A percentile compares a stretch with the other conserved stretches of the same genome.
phyloP scores from a whole-genome alignment of 2,797 vertebrate species.

The Myripristis jacobus region DNA sequence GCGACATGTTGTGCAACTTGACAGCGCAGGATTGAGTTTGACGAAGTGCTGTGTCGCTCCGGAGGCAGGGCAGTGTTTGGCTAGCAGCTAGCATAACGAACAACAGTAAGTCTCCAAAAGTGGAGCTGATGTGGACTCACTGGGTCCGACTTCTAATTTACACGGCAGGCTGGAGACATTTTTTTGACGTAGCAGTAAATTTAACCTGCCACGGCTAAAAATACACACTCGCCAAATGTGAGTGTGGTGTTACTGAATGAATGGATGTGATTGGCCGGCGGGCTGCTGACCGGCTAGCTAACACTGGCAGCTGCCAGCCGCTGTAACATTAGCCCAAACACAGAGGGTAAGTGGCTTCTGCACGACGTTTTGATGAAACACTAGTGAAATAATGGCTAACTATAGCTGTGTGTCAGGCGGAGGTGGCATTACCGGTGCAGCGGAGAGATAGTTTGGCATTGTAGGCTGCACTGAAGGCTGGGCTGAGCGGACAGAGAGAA shows the following conservation, averaged over 20 bases:
- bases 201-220: slow-evolving; percentile 59
- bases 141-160: background rate
- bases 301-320: slow-evolving; percentile 43
- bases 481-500: too few species aligned
- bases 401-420: background rate
- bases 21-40: slow-evolving; percentile 51
- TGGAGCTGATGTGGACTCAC: too few species aligned
- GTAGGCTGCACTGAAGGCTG: background rate
- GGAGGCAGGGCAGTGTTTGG: background rate
- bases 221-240: slow-evolving; percentile 70
- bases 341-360: slow-evolving; percentile 54
- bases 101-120: too few species aligned
- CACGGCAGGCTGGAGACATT: background rate
- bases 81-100: slow-evolving; percentile 10
- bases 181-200: slow-evolving; percentile 4
- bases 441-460: too few species aligned
- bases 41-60: background rate
- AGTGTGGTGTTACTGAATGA: slow-evolving; percentile 22
- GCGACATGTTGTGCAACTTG: slow-evolving; percentile 17
- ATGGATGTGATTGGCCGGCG: slow-evolving; percentile 35
- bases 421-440: too few species aligned
- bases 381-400: background rate
- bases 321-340: slow-evolving; percentile 1
- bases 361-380: background rate
- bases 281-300: slow-evolving; percentile 35